Evolutionary conservation across 2,797 vertebrate genomes (phyloP), one percentile per base, ranked within the genome.

Genomic region (Falco novaeseelandiae): DNA sequence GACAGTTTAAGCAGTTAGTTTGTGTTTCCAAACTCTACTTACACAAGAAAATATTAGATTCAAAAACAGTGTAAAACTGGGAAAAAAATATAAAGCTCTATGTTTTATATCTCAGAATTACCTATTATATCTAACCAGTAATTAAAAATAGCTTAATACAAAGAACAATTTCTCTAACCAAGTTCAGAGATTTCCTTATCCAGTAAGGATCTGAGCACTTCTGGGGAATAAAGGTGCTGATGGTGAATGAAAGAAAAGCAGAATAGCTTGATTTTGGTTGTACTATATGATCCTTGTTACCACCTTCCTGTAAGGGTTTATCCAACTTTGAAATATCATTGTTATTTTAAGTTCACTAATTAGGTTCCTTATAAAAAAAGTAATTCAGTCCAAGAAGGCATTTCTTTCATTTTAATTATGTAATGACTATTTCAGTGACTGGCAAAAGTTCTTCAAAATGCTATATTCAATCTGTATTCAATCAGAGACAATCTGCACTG

Each of bases 381-480:
- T 72, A 30, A 82, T 80, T 95, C 74, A 94, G 34, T n/a, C 34
- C 69, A 93, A 90, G 62, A 87, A 90, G 65, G 76, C 51, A 84
- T 92, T 97, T 96, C 58, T 74, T 88, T 89, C 71, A 55, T 67
- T 97, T 82, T 82, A 95, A 92, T 97, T 91, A 92, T 62, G 90
- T 94, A 96, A 94, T 73, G 61, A 96, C n/a, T 95, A 91, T 95
- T 96, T 89, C 96, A 91, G 82, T 52, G 34, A 89, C 79, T 97
- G 95, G 85, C 74, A 84, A 83, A 96, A 94, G 34, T 91, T 84
- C 90, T 81, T 72, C 66, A 46, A 79, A 97, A 94, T 13, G 8
- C 65, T 80, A 36, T 55, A 74, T 67, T 94, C 83, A 74, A 69
- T 93, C 80, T 90, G 65, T 87, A 95, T 92, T 96, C 58, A 90